Evolutionary conservation across 64 coral and sea anemone species (phyloP).

Genomic region (Actinia equina): DNA sequence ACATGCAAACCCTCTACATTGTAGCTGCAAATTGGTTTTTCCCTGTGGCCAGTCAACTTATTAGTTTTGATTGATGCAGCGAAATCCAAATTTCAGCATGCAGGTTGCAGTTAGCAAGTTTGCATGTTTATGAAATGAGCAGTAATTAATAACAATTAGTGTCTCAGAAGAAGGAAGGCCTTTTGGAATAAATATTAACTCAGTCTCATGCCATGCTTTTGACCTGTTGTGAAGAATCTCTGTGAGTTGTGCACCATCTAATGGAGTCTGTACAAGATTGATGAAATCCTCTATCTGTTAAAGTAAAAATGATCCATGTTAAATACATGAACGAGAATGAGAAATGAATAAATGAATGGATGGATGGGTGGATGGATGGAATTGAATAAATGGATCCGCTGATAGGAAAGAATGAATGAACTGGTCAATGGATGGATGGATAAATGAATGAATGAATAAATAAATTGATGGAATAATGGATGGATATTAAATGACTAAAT

Average conservation of each 20-base stretch:
- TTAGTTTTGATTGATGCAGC: too few relatives aligned
- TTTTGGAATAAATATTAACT: too few relatives aligned
- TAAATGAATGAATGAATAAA: not conserved
- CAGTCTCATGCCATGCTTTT: not conserved
- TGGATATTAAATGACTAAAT: too few relatives aligned
- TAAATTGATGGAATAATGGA: not conserved
- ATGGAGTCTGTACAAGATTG: constrained; percentile 77
- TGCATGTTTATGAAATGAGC: too few relatives aligned
- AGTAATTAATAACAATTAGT: too few relatives aligned
- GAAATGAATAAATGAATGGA: not conserved
- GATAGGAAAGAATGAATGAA: too few relatives aligned
- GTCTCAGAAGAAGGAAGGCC: too few relatives aligned
- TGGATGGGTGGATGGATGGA: not conserved
- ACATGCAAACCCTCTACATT: not conserved
- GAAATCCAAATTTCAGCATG: too few relatives aligned
- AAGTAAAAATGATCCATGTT: not conserved
- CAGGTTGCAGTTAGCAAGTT: too few relatives aligned
- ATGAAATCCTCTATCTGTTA: constrained; percentile 89
- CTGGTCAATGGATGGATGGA: not conserved
- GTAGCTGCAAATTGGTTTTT: not conserved
- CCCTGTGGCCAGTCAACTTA: not conserved
- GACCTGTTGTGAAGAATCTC: constrained; percentile 98
- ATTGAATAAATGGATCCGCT: not conserved
- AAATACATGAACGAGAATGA: not conserved
- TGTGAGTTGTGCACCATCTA: constrained; percentile 82